Evolutionary conservation across 2,113 vertebrate genomes (phyloP).

Genomic region (Clarias magur): DNA sequence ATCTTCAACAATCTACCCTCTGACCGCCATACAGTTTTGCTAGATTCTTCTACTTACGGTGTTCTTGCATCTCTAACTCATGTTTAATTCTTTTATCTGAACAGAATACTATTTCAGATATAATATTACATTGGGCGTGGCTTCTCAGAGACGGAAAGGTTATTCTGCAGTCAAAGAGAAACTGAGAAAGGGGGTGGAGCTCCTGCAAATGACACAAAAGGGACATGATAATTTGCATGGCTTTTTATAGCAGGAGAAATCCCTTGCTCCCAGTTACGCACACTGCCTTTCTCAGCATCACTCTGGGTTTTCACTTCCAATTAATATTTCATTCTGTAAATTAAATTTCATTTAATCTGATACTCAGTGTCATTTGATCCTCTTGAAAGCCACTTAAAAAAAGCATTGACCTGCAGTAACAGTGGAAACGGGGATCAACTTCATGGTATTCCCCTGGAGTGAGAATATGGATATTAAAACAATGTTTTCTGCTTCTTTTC

Average conservation of each 20-base stretch:
- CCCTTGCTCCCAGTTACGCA: slow-evolving; percentile 52
- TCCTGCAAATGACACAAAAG: slow-evolving; percentile 50
- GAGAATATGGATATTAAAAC: background rate
- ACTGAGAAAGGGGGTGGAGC: slow-evolving; percentile 41
- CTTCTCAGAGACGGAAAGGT: background rate
- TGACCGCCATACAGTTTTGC: no score
- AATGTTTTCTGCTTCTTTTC: background rate
- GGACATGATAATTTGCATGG: slow-evolving; percentile 60
- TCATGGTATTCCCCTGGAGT: background rate
- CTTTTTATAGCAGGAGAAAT: slow-evolving; percentile 61
- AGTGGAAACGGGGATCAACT: background rate
- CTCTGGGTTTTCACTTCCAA: slow-evolving; percentile 32
- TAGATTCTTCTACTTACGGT: no score
- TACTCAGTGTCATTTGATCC: slow-evolving; percentile 11
- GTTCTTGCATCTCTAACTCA: no score
- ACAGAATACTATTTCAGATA: background rate
- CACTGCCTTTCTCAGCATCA: slow-evolving; percentile 30
- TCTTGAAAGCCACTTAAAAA: slow-evolving; percentile 9
- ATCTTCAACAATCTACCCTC: no score
- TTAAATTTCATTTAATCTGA: slow-evolving; percentile 27
- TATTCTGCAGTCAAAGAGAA: background rate
- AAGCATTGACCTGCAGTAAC: background rate
- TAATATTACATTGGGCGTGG: background rate
- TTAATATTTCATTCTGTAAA: slow-evolving; percentile 37
- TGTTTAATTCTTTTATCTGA: no score